Conservation (phyloP, 2,888 invertebrate species). For the Caenorhabditis sinica region DNA sequence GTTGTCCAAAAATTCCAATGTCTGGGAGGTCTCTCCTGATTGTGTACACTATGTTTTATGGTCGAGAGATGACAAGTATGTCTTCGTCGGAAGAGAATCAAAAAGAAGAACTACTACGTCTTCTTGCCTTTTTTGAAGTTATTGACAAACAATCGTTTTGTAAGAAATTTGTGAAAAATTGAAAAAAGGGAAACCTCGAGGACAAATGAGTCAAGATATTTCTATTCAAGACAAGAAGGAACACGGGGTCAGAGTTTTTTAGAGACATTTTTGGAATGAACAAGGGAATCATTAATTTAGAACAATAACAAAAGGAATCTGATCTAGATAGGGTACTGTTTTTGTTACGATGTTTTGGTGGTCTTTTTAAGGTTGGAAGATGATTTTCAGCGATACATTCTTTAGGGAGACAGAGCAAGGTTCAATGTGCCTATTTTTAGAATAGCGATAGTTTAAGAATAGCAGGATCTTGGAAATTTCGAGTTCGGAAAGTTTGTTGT, state of each 20-base stretch:
- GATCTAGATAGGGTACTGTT: conserved; percentile 35
- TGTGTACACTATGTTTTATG: conserved; percentile 50
- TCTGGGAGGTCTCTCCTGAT: conserved; percentile 32
- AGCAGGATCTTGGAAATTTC: background rate
- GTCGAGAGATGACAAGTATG: conserved; percentile 59
- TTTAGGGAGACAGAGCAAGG: conserved; percentile 1
- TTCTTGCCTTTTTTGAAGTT: conserved; percentile 29
- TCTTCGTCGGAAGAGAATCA: conserved; percentile 30
- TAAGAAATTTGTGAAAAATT: conserved; percentile 38
- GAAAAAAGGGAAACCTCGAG: conserved; percentile 35
- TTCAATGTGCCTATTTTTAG: background rate
- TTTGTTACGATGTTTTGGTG: conserved; percentile 11
- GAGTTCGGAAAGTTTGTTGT: too few species aligned
- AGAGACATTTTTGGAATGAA: background rate
- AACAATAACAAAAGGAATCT: conserved; percentile 49
- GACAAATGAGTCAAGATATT: conserved; percentile 54
- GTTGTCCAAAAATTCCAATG: conserved; percentile 54
- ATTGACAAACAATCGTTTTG: conserved; percentile 57
- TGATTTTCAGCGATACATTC: background rate
- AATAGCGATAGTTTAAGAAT: background rate
- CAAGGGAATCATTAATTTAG: conserved; percentile 50
- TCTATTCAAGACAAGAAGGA: background rate
- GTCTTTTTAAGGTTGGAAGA: background rate
- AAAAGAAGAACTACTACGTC: conserved; percentile 6
- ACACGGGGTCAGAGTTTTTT: background rate